Conservation (phyloP, 1,140 invertebrate species). For the Neomicropteryx cornuta region DNA sequence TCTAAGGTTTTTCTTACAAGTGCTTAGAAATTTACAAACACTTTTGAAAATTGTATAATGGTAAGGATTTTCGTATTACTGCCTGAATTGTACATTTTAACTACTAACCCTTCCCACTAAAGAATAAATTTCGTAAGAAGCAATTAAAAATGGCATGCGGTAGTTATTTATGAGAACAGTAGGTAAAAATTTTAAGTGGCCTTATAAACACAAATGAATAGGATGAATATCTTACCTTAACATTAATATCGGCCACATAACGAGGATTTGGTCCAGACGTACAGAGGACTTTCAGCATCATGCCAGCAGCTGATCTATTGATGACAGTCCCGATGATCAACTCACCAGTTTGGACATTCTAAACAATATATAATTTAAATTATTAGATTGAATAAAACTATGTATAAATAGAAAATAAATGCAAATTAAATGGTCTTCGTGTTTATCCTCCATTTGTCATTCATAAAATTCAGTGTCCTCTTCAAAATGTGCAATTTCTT, state of each 20-base stretch:
- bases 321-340: constrained; percentile 72
- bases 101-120: too few relatives aligned
- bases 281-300: constrained; percentile 74
- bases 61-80: too few relatives aligned
- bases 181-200: too few relatives aligned
- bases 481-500: too few relatives aligned
- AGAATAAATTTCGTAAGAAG: too few relatives aligned
- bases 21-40: too few relatives aligned
- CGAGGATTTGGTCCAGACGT: constrained; percentile 62
- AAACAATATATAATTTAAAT: constrained; percentile 21
- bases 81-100: too few relatives aligned
- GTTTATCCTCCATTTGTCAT: neutral
- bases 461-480: neutral
- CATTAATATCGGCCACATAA: constrained; percentile 73
- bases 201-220: too few relatives aligned
- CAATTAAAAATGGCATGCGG: too few relatives aligned
- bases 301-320: constrained; percentile 52
- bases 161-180: too few relatives aligned
- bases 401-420: constrained; percentile 6
- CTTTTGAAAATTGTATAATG: too few relatives aligned
- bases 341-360: constrained; percentile 73
- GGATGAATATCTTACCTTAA: constrained; percentile 54
- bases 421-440: constrained; percentile 1
- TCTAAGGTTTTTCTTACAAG: too few relatives aligned
- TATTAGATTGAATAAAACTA: neutral